Evolutionary conservation across 2,888 invertebrate genomes (phyloP), one percentile per base, ranked within the genome.

Genomic region (Hermodice carunculata): DNA sequence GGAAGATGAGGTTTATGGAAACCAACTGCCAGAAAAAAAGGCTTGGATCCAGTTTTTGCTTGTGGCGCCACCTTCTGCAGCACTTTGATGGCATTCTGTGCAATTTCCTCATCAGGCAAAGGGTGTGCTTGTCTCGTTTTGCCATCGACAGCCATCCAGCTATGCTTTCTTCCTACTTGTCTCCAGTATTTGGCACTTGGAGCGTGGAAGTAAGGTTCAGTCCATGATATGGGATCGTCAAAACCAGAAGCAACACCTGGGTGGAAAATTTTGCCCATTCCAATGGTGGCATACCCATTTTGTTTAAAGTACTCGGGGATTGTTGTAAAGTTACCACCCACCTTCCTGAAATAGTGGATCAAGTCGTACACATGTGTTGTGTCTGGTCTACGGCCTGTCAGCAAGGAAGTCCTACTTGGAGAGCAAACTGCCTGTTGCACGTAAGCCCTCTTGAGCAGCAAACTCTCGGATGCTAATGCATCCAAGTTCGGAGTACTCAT

Each of bases 211-310:
- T 76, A 76, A 0, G 71, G 67, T 31, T 70, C 56, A 3, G 74
- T 67, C 78, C 78, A 78, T 2, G 77, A 77, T 8, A 73, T 49
- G 0, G 78, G 77, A 52, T 78, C 77, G 32, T 78, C 69, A n/a
- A 14, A 86, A 94, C 94, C 61, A n/a, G 62, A 51, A 19, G 60
- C 59, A 14, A 19, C 26, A n/a, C 69, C 69, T 3, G 65, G 66
- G 34, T 69, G 69, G 37, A 69, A 69, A 19, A 67, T 46, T 37
- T 69, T 69, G 17, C 69, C 69, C 34, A 60, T 48, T 26, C 66
- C 69, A 2, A 60, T 42, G 14, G 60, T 53, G 3, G 14, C 14
- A 53, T 69, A 69, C 4, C 69, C 69, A 22, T 66, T 31, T 32
- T 67, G 24, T 32, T 66, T 69, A 51, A 69, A 66, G 56, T 60